Conservation (phyloP, 1,140 invertebrate genomes). For the Nebria ingens region DNA sequence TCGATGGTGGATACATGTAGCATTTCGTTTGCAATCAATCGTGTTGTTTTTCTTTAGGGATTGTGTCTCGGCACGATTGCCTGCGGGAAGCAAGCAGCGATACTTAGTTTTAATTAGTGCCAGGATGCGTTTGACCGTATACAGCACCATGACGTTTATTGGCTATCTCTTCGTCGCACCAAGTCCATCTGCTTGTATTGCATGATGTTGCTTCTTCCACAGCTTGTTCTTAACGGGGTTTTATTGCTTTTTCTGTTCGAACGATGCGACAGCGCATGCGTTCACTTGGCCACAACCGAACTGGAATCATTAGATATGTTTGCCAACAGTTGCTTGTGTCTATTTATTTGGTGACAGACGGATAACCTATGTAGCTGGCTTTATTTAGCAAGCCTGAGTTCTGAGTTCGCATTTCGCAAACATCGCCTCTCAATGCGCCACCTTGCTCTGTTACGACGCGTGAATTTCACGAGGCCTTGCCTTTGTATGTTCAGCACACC, state of each 20-base stretch:
- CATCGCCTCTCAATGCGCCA: neutral
- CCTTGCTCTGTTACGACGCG: too few relatives aligned
- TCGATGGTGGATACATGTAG: neutral
- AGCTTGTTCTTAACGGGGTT: neutral
- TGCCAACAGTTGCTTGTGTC: constrained; percentile 6
- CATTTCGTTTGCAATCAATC: neutral
- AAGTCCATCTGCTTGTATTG: neutral
- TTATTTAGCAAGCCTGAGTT: too few relatives aligned
- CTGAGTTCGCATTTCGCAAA: neutral
- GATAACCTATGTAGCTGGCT: too few relatives aligned
- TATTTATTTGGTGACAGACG: too few relatives aligned
- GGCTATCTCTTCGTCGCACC: neutral
- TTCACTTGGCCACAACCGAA: neutral
- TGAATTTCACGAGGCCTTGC: neutral
- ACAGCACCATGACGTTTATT: neutral
- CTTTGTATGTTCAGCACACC: neutral
- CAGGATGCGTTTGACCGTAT: constrained; percentile 2
- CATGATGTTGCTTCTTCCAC: neutral
- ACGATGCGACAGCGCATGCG: neutral
- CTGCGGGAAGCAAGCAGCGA: constrained; percentile 4
- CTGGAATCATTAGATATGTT: constrained; percentile 6
- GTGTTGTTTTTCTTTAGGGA: constrained; percentile 1
- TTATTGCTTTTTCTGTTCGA: constrained; percentile 8
- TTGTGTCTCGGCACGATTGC: neutral
- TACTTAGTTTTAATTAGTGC: constrained; percentile 9